Evolutionary conservation across 1,140 invertebrate genomes (phyloP), one percentile per base, ranked within the genome.

Genomic region (Drosophila trapezifrons): DNA sequence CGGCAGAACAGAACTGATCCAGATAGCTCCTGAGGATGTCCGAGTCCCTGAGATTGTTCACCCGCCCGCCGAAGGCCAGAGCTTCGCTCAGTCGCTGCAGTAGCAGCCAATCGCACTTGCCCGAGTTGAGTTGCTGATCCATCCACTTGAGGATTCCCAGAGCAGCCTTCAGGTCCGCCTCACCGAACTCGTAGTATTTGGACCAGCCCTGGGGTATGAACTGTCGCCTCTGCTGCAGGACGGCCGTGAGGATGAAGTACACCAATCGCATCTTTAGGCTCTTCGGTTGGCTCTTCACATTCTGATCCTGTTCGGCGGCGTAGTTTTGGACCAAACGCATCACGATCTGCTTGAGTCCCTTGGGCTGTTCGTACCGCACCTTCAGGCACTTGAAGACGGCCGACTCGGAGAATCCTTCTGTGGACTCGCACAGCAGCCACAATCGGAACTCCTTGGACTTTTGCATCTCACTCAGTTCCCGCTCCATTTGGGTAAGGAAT

Each of bases 121-220:
- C 67, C 7, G 56, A 76, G n/a, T 85, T 84, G n/a, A 80, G 78
- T 17, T 76, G 76, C 5, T 81, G 65, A 78, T 93, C 93, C 25
- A 95, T 82, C 90, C 94, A 94, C 27, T 95, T 94, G 3, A 97
- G 93, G 29, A 98, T 93, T 58, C 96, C 94, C 45, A 95, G 93
- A 2, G 96, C 96, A 5, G 96, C 96, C 59, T 95, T 94, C 0
- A 98, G 92, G 92, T 99, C 98, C 1, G 95, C 94, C 73, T 96
- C 95, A 38, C 95, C 97, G 93, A 98, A 98, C 84, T 98, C 97
- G 92, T 99, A 99, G 90, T 95, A 96, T 91, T 96, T 97, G 0
- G 95, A 95, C 97, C 97, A 98, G 3, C 96, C 97, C 64, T 94
- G 93, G 0, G 94, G 97, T 76, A 98, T 97, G 89, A 95, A 98